Percentiles rank a stretch among this genome's conserved stretches.
Evolutionary conservation across 2,888 invertebrate species (phyloP).

Genomic region (Rhagium mordax): DNA sequence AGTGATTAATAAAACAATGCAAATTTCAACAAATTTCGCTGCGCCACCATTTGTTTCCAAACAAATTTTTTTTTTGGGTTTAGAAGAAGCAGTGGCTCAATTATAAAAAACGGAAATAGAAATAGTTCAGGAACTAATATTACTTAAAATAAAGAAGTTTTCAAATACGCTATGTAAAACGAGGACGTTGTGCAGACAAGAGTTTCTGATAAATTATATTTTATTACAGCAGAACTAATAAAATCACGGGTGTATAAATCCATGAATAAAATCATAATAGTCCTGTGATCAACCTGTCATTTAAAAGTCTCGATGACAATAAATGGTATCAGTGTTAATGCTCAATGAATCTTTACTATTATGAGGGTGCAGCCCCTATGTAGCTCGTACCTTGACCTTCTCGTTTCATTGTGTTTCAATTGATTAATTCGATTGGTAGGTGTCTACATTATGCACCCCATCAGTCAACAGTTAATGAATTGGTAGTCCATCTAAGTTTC

Average conservation of each 20-base stretch:
- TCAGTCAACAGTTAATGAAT: not conserved
- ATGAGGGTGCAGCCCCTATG: conserved; percentile 2
- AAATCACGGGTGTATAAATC: not conserved
- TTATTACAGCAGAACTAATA: conserved; percentile 2
- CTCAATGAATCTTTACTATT: not conserved
- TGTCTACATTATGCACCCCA: not conserved
- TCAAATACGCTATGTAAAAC: too few relatives aligned
- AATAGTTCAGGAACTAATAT: too few relatives aligned
- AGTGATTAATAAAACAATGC: too few relatives aligned
- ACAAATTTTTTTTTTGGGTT: too few relatives aligned
- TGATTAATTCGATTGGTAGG: not conserved
- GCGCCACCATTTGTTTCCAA: too few relatives aligned
- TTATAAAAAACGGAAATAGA: too few relatives aligned
- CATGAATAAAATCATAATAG: too few relatives aligned
- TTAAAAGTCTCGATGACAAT: not conserved
- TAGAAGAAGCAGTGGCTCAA: too few relatives aligned
- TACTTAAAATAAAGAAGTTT: too few relatives aligned
- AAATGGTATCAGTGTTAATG: not conserved
- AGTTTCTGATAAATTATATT: not conserved
- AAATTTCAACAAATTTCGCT: too few relatives aligned
- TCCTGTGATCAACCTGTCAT: not conserved
- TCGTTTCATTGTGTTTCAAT: not conserved
- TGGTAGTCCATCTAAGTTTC: not conserved
- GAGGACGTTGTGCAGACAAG: too few relatives aligned
- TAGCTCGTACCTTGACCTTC: not conserved